Evolutionary conservation across 2,888 invertebrate genomes (phyloP).

Genomic region (Synanthedon formicaeformis): DNA sequence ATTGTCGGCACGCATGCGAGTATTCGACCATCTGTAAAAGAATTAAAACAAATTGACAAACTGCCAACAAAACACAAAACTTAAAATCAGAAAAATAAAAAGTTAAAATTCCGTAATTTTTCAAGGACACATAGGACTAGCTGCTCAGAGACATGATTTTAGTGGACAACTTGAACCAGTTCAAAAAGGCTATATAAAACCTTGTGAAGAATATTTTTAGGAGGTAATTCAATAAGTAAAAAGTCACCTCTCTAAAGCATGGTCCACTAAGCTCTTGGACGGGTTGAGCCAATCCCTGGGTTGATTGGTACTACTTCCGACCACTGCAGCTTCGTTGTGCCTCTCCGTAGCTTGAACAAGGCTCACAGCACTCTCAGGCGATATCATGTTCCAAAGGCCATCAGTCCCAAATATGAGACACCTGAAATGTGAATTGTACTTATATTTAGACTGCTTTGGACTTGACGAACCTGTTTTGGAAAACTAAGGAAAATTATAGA

Average conservation of each 20-base stretch:
- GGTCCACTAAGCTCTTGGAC: conserved; percentile 86
- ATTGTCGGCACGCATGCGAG: conserved; percentile 94
- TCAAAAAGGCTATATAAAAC: no score
- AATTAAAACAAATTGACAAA: background rate
- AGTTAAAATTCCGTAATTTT: no score
- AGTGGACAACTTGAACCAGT: no score
- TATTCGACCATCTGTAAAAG: conserved; percentile 78
- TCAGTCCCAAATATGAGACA: conserved; percentile 97
- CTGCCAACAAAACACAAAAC: no score
- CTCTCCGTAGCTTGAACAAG: conserved; percentile 85
- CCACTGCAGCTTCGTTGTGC: conserved; percentile 78
- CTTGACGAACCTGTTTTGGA: no score
- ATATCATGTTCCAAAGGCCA: conserved; percentile 96
- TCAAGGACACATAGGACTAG: no score
- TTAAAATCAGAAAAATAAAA: no score
- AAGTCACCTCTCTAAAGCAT: conserved; percentile 75
- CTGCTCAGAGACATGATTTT: no score
- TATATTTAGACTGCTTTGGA: no score
- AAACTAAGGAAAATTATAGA: no score
- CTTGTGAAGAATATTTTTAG: background rate
- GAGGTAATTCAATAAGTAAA: background rate
- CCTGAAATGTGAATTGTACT: conserved; percentile 37
- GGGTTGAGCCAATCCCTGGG: conserved; percentile 85
- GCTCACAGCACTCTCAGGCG: conserved; percentile 84
- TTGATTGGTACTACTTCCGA: conserved; percentile 50